Evolutionary conservation across 2,797 vertebrate genomes (phyloP).

Genomic region (Hemibagrus guttatus): DNA sequence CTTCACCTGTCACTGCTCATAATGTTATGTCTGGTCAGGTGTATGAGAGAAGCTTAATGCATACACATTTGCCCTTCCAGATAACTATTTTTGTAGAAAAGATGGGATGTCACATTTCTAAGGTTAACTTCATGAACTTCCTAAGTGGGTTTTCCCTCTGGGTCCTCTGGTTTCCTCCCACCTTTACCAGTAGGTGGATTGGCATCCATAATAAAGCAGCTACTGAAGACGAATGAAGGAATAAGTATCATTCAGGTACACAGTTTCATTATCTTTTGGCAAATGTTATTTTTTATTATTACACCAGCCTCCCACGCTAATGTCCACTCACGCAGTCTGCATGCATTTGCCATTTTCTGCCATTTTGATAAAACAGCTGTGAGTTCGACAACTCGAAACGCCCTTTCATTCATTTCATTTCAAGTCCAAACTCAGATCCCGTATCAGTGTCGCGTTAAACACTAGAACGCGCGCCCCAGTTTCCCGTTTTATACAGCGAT

Average conservation of each 20-base stretch:
- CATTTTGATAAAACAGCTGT: background rate
- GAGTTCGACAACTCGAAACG: background rate
- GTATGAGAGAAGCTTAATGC: background rate
- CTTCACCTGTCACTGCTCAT: too few relatives aligned
- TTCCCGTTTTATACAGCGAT: background rate
- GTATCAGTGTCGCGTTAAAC: conserved; percentile 2
- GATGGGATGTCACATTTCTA: background rate
- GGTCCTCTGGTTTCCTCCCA: background rate
- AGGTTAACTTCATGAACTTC: background rate
- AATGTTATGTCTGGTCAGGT: too few relatives aligned
- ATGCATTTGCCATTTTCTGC: background rate
- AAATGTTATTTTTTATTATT: background rate
- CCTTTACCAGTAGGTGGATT: background rate
- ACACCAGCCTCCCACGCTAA: too few relatives aligned
- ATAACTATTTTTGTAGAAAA: background rate
- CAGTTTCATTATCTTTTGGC: background rate
- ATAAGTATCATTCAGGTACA: background rate
- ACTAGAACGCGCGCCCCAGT: background rate
- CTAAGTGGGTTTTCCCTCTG: background rate
- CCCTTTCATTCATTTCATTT: conserved; percentile 16
- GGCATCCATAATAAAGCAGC: background rate
- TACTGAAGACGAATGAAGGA: background rate
- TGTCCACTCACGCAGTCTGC: background rate
- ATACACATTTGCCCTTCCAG: conserved; percentile 13
- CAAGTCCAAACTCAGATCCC: conserved; percentile 1